Evolutionary conservation across 2,888 invertebrate genomes (phyloP), one percentile per base, ranked within the genome.

Genomic region (Trachelus stipa): DNA sequence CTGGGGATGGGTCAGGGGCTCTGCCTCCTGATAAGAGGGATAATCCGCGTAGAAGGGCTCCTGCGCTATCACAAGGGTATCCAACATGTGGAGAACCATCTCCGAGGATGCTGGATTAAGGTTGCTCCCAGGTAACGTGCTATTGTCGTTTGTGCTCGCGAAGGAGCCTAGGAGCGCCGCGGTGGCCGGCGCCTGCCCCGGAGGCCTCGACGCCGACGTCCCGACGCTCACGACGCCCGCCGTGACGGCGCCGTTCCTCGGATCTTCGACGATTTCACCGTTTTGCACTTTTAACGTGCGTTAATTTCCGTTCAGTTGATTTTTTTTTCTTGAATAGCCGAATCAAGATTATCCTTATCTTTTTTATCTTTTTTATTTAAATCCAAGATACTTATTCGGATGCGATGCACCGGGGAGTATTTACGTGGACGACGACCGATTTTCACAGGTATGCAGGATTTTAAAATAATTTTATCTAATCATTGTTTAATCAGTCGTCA

Each of bases 11-110:
- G 86, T 85, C 69, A 89, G 81, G 77, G 87, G 85, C 79, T 90
- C 90, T 81, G 87, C 84, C 81, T 91, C 89, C 84, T 91, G 90
- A 85, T 90, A 91, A 82, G 91, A 90, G 82, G 94, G 94, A 89
- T 94, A 94, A 87, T 94, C 94, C 92, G 93, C 94, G 91, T 95
- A 95, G 92, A 95, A 95, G 91, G 95, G 94, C 93, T 95, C 96
- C 91, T 94, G 94, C 88, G 94, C 94, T 82, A 92, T 92, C 84
- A 91, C 92, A 88, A 93, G 92, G 85, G 93, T 92, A 91, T 94
- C 94, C 89, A 95, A 92, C 93, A 95, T 95, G 92, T 95, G 95
- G 90, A 96, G 94, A 92, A 96, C 95, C 96, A 96, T 96, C 92
- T 93, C 93, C 92, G 94, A 93, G 92, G 93, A 92, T 87, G 91